Evolutionary conservation across 2,797 vertebrate species (phyloP), one percentile per base, ranked within the genome.

Genomic region (Nothura maculosa): DNA sequence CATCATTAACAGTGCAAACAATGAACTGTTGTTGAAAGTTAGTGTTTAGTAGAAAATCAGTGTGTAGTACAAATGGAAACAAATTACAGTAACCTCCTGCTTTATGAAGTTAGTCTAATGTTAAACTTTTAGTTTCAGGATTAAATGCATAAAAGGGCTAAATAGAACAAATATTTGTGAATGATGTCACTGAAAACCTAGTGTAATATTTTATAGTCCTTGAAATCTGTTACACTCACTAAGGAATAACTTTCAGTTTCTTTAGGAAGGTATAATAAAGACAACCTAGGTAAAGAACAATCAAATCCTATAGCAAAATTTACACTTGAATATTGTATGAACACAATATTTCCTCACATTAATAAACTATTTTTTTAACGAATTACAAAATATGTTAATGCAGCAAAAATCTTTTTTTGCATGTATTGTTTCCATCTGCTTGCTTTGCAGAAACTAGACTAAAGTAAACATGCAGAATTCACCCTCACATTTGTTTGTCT

Each of bases 261-360:
- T 61, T 57, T 85, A 34, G 19, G 61, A 68, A n/a, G 9, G 2
- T 5, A 11, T 69, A 88, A 82, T 43, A 76, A 87, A 76, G 22
- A 43, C 21, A 77, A 12, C 4, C 48, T 63, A 50, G 66, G n/a
- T 30, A 86, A 83, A 74, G 75, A 36, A 0, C 21, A 15, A 43
- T 55, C 48, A 92, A 32, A 86, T 78, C 7, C n/a, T 52, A 50
- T 47, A 86, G 70, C 38, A 34, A 90, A 88, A 93, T 95, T 85
- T 86, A 83, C 43, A 92, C 92, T 96, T 92, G 88, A 93, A 90
- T 90, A n/a, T n/a, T n/a, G n/a, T n/a, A 63, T 47, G 43, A 88
- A 38, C 48, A 43, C 20, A 57, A 63, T 91, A 32, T 88, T 94
- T 81, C 52, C 52, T 90, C 78, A 10, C 27, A 61, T 92, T 93